Base-by-base conservation (phyloP, 1,140 invertebrate genomes). In the Sitobion miscanthi region DNA sequence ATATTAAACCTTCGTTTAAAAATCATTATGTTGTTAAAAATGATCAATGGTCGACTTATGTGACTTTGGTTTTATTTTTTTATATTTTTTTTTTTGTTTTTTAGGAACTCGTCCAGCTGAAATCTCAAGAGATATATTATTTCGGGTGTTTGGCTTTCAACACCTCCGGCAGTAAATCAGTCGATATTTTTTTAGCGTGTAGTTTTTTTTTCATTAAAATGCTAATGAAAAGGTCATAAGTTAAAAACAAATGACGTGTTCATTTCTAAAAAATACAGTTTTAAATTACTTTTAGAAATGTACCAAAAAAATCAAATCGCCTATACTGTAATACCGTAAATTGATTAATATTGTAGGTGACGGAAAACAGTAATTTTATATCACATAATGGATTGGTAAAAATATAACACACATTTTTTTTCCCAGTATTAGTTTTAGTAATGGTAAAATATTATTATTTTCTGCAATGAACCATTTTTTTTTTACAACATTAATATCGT, bases 21-120 rank as follows among this genome's bases (percentile, higher is more conserved):
- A 90, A 90, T 69, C 89, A 45, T 90, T 69, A 45, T n/a, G 89
- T 90, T 62, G 54, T 90, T 90, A 69, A 90, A 69, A 69, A 90
- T 90, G 54, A 90, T 90, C 89, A 90, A 90, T 90, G 30, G 57
- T 7, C 52, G 25, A 11, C 2, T 69, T 69, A 45, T 47, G 38
- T 69, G 9, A 38, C 49, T 8, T 54, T 42, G 38, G 52, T 35
- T 42, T 25, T 57, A 23, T 54, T 20, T 57, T 57, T 89, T 54
- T 90, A 25, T 52, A 17, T 2, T 42, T 88, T 49, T 87, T 85
- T 38, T 42, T 86, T 45, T 86, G 25, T 88, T 52, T 88, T 88
- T 90, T 90, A 90, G 11, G 23, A 89, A 62, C 38, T 17, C 38
- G 35, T 25, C 23, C 54, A 45, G 54, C 89, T 62, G 54, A 45